Conservation (phyloP, 2,113 vertebrate genomes). For the Epinephelus fuscoguttatus region DNA sequence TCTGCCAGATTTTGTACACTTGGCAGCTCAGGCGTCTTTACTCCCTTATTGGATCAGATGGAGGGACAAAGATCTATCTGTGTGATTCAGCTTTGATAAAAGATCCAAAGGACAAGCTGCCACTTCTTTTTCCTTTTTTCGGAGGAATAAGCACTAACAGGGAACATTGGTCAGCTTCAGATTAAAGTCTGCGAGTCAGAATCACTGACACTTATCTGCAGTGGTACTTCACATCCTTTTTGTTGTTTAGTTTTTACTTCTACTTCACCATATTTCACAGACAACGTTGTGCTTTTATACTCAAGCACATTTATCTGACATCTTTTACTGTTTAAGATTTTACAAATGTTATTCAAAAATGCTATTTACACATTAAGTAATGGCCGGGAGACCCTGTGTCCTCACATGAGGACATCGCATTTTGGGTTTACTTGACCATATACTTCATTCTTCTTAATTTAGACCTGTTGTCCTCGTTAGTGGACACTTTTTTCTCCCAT, state of each 20-base stretch:
- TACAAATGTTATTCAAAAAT: too few species aligned
- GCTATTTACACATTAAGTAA: not conserved
- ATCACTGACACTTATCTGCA: not conserved
- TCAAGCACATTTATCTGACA: not conserved
- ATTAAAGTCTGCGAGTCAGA: constrained; percentile 17
- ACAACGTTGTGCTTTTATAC: too few species aligned
- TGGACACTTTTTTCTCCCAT: too few species aligned
- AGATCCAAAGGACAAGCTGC: constrained; percentile 47
- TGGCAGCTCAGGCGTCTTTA: constrained; percentile 45
- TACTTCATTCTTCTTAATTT: too few species aligned
- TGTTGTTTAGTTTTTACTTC: not conserved
- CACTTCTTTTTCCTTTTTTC: constrained; percentile 17
- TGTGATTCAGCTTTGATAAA: constrained; percentile 45
- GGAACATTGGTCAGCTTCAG: constrained; percentile 11
- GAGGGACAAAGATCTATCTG: constrained; percentile 29
- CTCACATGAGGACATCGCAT: too few species aligned
- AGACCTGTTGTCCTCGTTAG: too few species aligned
- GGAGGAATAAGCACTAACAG: constrained; percentile 18
- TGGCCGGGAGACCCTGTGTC: not conserved
- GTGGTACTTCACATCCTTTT: not conserved
- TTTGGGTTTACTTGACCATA: too few species aligned
- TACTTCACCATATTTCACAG: not conserved
- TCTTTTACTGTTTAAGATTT: not conserved
- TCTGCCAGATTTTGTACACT: constrained; percentile 42
- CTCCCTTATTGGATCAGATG: constrained; percentile 46